These are phyloP conservation scores for Yponomeuta cagnagella DNA, from an alignment of 2,888 invertebrate species.

Conservation along the genomic window DNA sequence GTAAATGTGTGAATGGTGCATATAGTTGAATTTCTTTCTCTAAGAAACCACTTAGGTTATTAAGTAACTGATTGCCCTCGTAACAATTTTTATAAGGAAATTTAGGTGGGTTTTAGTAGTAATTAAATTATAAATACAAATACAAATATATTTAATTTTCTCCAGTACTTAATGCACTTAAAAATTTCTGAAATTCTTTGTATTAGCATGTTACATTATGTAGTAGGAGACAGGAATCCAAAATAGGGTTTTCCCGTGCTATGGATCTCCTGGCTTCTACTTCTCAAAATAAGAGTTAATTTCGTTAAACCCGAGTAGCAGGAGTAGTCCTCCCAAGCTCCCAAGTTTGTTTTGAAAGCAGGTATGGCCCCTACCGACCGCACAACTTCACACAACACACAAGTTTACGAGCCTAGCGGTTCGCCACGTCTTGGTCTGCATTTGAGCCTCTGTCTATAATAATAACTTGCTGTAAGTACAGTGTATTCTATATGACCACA, in stretches of 20 bases:
- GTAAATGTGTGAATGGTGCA: neutral
- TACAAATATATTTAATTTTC: no score
- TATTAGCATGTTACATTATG: no score
- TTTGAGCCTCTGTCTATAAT: neutral
- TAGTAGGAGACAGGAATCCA: no score
- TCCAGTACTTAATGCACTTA: no score
- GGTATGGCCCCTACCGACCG: neutral
- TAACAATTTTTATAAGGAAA: neutral
- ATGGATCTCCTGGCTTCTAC: no score
- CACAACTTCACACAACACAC: neutral
- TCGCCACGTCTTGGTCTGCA: neutral
- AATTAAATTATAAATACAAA: no score
- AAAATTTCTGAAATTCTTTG: no score
- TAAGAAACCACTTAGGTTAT: no score
- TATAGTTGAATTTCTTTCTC: neutral
- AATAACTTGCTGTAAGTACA: neutral
- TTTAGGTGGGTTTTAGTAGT: neutral
- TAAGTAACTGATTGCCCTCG: no score
- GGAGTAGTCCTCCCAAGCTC: neutral
- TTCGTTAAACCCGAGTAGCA: neutral
- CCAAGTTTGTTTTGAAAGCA: neutral
- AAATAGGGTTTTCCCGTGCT: no score
- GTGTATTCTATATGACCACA: neutral
- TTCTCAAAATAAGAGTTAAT: no score
- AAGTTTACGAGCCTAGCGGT: constrained; percentile 1